These are phyloP conservation scores for Holcopasites calliopsidis DNA, from an alignment of 1,140 invertebrate genomes.

Conservation along the genomic window DNA sequence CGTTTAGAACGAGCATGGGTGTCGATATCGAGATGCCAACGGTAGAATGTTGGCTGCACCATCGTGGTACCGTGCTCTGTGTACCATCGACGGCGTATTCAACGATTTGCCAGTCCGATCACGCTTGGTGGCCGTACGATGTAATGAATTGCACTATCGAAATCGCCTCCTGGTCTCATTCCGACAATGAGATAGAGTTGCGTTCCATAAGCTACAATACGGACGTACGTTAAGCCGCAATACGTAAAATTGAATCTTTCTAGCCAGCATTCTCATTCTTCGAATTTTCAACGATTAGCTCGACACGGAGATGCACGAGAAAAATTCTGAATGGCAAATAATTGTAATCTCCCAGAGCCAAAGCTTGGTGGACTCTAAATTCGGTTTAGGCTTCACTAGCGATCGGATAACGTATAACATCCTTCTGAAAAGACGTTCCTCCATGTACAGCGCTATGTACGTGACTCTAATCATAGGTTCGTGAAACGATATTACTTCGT, in stretches of 20 bases:
- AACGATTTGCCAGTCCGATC: slow-evolving; percentile 63
- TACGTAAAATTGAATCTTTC: too few relatives aligned
- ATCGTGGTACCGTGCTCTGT: slow-evolving; percentile 58
- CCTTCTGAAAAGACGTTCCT: slow-evolving; percentile 71
- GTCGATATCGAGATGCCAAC: slow-evolving; percentile 33
- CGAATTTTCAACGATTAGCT: neutral
- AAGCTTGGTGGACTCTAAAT: slow-evolving; percentile 39
- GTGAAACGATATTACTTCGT: too few relatives aligned
- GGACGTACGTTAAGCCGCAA: too few relatives aligned
- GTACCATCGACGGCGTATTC: slow-evolving; percentile 45
- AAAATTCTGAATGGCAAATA: slow-evolving; percentile 76
- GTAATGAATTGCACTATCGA: slow-evolving; percentile 69
- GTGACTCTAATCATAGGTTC: slow-evolving; percentile 76
- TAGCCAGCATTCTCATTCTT: too few relatives aligned
- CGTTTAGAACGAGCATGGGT: slow-evolving; percentile 47
- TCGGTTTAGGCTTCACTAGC: slow-evolving; percentile 66
- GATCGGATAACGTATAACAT: slow-evolving; percentile 73
- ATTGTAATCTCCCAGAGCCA: slow-evolving; percentile 49
- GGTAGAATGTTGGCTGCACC: slow-evolving; percentile 50
- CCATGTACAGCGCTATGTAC: slow-evolving; percentile 63
- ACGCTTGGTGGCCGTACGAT: slow-evolving; percentile 74
- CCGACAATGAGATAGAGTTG: slow-evolving; percentile 79
- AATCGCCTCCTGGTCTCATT: slow-evolving; percentile 80
- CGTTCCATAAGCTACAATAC: fast-evolving
- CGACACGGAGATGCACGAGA: slow-evolving; percentile 28